Evolutionary conservation across 2,113 vertebrate genomes (phyloP).

Genomic region (Dipodomys spectabilis): DNA sequence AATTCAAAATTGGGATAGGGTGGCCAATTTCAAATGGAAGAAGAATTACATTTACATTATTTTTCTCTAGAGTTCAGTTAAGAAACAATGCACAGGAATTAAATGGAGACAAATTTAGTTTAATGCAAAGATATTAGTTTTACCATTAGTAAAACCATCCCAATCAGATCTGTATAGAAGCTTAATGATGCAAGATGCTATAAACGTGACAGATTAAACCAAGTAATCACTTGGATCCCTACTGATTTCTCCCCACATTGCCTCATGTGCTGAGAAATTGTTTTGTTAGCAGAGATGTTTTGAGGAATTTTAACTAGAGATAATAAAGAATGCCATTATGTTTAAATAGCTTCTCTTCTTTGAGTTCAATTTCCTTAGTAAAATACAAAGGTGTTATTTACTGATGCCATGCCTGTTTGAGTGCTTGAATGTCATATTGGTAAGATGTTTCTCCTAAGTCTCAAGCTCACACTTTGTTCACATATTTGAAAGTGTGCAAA

Average conservation of each 20-base stretch:
- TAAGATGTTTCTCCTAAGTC: not conserved
- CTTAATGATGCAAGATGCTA: not conserved
- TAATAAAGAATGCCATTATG: not conserved
- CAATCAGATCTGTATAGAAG: not conserved
- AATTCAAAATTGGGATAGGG: not conserved
- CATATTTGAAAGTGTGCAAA: not conserved
- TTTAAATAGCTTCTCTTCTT: not conserved
- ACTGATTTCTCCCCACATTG: not conserved
- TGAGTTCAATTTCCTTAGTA: not conserved
- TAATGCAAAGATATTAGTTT: not conserved
- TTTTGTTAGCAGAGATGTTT: not conserved
- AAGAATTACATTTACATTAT: not conserved
- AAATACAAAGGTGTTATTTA: not conserved
- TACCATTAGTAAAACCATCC: not conserved
- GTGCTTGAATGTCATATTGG: not conserved
- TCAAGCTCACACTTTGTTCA: not conserved
- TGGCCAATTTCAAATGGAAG: not conserved
- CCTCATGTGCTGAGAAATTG: not conserved
- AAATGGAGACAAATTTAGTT: not conserved
- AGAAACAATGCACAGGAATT: not conserved
- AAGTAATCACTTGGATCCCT: not conserved
- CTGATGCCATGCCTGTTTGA: not conserved
- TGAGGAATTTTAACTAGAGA: not conserved
- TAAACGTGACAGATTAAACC: not conserved
- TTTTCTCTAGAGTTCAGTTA: not conserved